These are phyloP conservation scores for Acholoe squamosa DNA, from an alignment of 2,888 invertebrate species.

Conservation along the genomic window DNA sequence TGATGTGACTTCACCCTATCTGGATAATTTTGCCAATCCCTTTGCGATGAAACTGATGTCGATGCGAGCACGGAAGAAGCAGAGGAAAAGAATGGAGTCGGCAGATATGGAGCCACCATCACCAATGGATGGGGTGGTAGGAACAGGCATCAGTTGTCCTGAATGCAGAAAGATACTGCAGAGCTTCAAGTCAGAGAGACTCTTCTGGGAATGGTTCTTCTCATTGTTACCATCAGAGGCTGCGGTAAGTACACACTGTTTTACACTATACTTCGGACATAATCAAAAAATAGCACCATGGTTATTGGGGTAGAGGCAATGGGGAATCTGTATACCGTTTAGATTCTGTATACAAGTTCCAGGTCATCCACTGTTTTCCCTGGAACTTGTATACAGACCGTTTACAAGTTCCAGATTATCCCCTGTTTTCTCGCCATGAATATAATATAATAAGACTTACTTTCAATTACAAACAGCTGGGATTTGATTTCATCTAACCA, in stretches of 20 bases:
- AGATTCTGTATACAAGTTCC: too few relatives aligned
- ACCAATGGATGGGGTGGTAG: not conserved
- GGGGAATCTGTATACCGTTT: too few relatives aligned
- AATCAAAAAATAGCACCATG: too few relatives aligned
- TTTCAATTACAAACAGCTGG: too few relatives aligned
- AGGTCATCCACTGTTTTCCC: too few relatives aligned
- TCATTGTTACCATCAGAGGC: not conserved
- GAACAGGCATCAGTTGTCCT: not conserved
- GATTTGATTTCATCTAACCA: too few relatives aligned
- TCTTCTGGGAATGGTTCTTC: slow-evolving; percentile 50
- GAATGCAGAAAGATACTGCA: slow-evolving; percentile 36
- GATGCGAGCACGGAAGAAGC: not conserved
- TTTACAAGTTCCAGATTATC: too few relatives aligned
- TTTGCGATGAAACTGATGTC: not conserved
- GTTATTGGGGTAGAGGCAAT: too few relatives aligned
- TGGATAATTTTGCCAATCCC: slow-evolving; percentile 40
- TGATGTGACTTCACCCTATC: not conserved
- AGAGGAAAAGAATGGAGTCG: not conserved
- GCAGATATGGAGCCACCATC: not conserved
- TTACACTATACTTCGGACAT: too few relatives aligned
- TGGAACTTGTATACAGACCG: too few relatives aligned
- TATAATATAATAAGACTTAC: too few relatives aligned
- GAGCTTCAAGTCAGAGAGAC: not conserved
- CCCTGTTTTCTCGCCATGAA: too few relatives aligned
- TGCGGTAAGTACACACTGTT: not conserved